Evolutionary conservation across 2,113 vertebrate species (phyloP), one percentile per base, ranked within the genome.

Genomic region (Mus pahari): DNA sequence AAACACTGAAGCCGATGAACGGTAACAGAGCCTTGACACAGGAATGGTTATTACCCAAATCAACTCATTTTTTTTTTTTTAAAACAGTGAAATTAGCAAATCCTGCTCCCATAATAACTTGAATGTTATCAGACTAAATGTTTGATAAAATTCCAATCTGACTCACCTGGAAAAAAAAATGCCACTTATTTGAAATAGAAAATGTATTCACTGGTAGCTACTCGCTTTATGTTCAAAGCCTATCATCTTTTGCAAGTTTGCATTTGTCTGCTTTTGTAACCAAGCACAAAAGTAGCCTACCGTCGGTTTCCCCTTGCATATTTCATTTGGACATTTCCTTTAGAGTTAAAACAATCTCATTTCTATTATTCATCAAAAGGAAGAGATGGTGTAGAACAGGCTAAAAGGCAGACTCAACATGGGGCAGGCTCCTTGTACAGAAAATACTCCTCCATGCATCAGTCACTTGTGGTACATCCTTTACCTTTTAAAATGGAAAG

Each of bases 41-140:
- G 74, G 98, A 98, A 98, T 97, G 98, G 98, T 98, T 98, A 98
- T 98, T 98, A 98, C 97, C 97, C 95, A 98, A 97, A 98, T 98
- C 97, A 97, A 97, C 97, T 96, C 94, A 97, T 97, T 97, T 98
- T 86, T 98, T 98, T 86, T 98, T 60, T 60, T 98, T 97, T 14
- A 84, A 88, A 98, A 98, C 98, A 98, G 98, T 26, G 0, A 97
- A 98, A 98, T 98, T 98, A 98, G 97, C 17, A 74, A 97, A 97
- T 97, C 97, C 92, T 98, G 97, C 94, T 98, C 97, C 96, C 94
- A 71, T 96, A 98, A 98, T 98, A 97, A 98, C 98, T 98, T 78
- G 79, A 97, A 98, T 98, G 95, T 91, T 98, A 97, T 97, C 93
- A 97, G 86, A 96, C 97, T 95, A 98, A 96, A 98, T 97, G 97